Evolutionary conservation across 1,140 invertebrate species (phyloP), one percentile per base, ranked within the genome.

Genomic region (Pachyrhynchus sulphureomaculatus): DNA sequence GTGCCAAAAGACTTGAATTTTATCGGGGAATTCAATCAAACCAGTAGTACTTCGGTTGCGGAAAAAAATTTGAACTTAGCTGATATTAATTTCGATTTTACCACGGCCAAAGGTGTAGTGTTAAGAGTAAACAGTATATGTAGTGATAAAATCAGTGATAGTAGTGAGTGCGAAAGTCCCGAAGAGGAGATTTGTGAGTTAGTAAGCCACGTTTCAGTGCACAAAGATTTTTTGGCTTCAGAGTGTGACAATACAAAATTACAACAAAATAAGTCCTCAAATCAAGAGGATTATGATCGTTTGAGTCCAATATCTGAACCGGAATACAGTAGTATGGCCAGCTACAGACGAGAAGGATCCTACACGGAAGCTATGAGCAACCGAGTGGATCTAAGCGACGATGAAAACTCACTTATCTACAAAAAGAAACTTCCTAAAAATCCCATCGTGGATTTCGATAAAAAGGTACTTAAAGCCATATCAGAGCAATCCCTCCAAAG

Each of bases 1-100:
- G 78, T 83, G 15, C 82, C 82, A 18, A 79, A 81, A 39, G 78
- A 82, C 51, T 68, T 84, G 13, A 80, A 83, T 63, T 77, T 83
- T 18, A 67, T 72, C 12, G 64, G 67, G 1, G 49, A 66, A 20
- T 41, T 51, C 55, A 39, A 62, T 65, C n/a, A 45, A 8, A 44
- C 4, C 4, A 36, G 56, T 52, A 34, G 60, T 52, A n/a, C 37
- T 44, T 77, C 77, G 0, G 74, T 78, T 4, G 76, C 77, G 8
- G 68, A 68, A 10, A 74, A 76, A 47, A 75, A 82, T 67, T 81
- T 78, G 48, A 80, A 83, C 72, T 69, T 83, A 57, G 79, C 79
- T 68, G 75, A 79, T 66, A 76, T 81, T 33, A 37, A 37, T 34
- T 36, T 34, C 24, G 32, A 13, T 29, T 42, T 48, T 9, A 8